Conservation (phyloP, 2,888 invertebrate genomes). For the Drosophila austrosaltans region DNA sequence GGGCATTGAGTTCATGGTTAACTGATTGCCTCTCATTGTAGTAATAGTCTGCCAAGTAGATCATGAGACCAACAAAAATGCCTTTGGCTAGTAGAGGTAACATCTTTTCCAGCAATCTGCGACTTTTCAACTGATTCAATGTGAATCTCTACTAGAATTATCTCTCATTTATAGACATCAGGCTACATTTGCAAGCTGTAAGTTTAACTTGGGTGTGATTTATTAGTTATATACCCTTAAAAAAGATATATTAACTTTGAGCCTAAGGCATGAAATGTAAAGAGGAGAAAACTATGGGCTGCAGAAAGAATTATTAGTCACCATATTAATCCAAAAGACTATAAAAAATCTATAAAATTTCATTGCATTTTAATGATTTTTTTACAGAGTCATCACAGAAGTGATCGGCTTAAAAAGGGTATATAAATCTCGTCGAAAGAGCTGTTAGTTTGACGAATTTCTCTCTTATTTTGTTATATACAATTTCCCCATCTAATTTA, state of each 20-base stretch:
- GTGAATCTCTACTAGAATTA: not conserved
- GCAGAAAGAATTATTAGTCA: no score
- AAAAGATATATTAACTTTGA: not conserved
- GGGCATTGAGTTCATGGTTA: not conserved
- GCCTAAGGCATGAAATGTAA: no score
- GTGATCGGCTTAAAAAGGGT: not conserved
- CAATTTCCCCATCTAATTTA: not conserved
- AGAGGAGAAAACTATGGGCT: no score
- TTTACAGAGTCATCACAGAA: no score
- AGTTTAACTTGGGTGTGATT: not conserved
- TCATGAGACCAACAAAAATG: constrained; percentile 11
- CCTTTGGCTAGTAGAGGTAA: constrained; percentile 12
- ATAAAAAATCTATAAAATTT: no score
- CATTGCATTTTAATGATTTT: no score
- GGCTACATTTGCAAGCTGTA: not conserved
- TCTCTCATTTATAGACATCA: not conserved
- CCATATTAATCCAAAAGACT: no score
- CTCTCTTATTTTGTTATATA: not conserved
- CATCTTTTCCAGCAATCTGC: constrained; percentile 4
- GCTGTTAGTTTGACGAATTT: no score
- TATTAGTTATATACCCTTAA: not conserved
- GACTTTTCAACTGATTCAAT: constrained; percentile 6
- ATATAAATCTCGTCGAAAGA: not conserved
- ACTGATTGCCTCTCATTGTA: not conserved
- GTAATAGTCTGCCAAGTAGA: constrained; percentile 2